Evolutionary conservation across 2,113 vertebrate species (phyloP).

Genomic region (Antigone vipio): DNA sequence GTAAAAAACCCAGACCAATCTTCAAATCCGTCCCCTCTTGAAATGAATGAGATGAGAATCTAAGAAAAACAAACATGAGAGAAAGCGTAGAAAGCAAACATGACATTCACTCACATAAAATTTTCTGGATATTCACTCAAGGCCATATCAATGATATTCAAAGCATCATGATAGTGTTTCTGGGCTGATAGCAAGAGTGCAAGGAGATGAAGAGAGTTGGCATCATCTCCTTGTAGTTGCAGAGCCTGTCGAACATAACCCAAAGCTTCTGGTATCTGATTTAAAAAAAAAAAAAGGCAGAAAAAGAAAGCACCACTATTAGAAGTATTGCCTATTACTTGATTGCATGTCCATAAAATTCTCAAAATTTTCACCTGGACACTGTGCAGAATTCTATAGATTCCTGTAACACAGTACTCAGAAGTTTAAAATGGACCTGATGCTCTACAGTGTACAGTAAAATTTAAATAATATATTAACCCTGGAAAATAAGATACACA

Average conservation of each 20-base stretch:
- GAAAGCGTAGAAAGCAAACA: neutral
- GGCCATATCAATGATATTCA: constrained; percentile 98
- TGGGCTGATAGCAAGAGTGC: constrained; percentile 94
- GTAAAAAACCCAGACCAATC: neutral
- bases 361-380: neutral
- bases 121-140: constrained; percentile 97
- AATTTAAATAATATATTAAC: neutral
- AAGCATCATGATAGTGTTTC: constrained; percentile 95
- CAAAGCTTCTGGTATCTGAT: constrained; percentile 95
- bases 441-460: neutral
- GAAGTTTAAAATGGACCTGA: neutral
- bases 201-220: constrained; percentile 95
- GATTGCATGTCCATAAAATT: neutral
- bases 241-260: constrained; percentile 96
- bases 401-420: neutral
- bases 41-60: neutral
- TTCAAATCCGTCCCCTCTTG: neutral
- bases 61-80: neutral
- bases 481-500: neutral
- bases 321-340: neutral
- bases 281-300: neutral
- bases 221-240: constrained; percentile 95
- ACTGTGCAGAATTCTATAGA: neutral
- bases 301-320: constrained; percentile 17
- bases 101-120: constrained; percentile 85